Conservation (phyloP, 2,113 vertebrate species). For the Daphoenositta chrysoptera region DNA sequence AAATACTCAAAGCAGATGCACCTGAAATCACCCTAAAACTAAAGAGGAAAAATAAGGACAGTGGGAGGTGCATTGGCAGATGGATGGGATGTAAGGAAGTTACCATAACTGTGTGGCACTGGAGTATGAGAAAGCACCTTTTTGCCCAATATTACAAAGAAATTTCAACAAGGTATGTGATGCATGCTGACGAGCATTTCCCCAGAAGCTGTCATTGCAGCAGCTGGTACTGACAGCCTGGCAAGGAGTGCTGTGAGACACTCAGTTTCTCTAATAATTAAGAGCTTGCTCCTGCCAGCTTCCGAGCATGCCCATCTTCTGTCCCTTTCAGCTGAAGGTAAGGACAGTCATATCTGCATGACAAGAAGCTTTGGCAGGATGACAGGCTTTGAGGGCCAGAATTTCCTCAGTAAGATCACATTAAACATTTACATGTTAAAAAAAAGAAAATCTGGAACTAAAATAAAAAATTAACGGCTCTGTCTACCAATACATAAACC, state of each 20-base stretch:
- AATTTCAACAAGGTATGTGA: background rate
- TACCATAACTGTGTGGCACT: background rate
- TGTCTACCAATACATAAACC: background rate
- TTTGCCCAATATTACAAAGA: background rate
- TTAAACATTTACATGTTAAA: background rate
- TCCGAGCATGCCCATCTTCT: background rate
- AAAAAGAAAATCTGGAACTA: background rate
- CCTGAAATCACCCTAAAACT: background rate
- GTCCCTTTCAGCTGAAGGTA: background rate
- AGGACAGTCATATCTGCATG: background rate
- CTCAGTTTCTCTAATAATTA: background rate
- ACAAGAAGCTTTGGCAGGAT: background rate
- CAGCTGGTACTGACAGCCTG: background rate
- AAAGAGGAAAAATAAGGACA: background rate
- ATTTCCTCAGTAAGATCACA: background rate
- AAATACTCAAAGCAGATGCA: background rate
- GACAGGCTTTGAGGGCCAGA: background rate
- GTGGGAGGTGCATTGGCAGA: background rate
- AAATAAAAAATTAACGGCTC: background rate
- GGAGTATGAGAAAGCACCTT: background rate
- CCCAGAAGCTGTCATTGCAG: background rate
- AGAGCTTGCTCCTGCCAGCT: background rate
- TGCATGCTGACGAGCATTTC: background rate
- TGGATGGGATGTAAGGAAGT: background rate
- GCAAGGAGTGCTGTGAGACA: background rate